phyloP scores from a whole-genome alignment of 1,140 invertebrate genomes.

The Protaetia brevitarsis region DNA sequence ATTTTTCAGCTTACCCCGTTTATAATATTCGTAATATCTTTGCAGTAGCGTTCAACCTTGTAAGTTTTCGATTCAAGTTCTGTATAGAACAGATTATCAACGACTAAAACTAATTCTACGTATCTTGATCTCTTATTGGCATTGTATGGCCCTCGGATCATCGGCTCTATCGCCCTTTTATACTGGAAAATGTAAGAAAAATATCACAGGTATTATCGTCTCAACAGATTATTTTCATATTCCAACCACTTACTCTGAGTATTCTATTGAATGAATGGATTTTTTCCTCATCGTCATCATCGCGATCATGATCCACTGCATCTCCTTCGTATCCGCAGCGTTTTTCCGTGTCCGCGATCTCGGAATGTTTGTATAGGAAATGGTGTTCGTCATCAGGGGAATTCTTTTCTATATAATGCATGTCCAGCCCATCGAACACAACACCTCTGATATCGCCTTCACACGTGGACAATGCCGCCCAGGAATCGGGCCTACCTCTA shows the following conservation, averaged over 20 bases:
- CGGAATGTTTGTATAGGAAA: slow-evolving; percentile 67
- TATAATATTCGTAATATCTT: slow-evolving; percentile 93
- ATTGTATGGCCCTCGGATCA: slow-evolving; percentile 82
- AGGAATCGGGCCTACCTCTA: slow-evolving; percentile 65
- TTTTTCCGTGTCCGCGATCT: slow-evolving; percentile 62
- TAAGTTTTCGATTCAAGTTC: slow-evolving; percentile 68
- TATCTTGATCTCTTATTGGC: slow-evolving; percentile 82
- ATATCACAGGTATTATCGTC: too few relatives aligned
- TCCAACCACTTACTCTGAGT: slow-evolving; percentile 52
- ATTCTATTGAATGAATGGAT: slow-evolving; percentile 53
- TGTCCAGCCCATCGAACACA: slow-evolving; percentile 72
- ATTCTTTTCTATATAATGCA: slow-evolving; percentile 70
- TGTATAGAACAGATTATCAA: slow-evolving; percentile 81
- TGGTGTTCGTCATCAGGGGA: slow-evolving; percentile 54
- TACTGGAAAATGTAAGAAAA: slow-evolving; percentile 54
- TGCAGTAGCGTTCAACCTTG: slow-evolving; percentile 74
- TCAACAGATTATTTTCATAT: too few relatives aligned
- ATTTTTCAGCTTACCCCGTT: slow-evolving; percentile 74
- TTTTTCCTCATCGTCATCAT: slow-evolving; percentile 1
- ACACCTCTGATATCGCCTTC: slow-evolving; percentile 70
- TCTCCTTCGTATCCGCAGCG: slow-evolving; percentile 63
- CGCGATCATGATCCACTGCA: slow-evolving; percentile 31
- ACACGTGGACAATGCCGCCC: slow-evolving; percentile 86
- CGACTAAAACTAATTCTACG: slow-evolving; percentile 89
- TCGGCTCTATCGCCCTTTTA: slow-evolving; percentile 59